Evolutionary conservation across 2,113 vertebrate species (phyloP).

Genomic region (Isichthys henryi): DNA sequence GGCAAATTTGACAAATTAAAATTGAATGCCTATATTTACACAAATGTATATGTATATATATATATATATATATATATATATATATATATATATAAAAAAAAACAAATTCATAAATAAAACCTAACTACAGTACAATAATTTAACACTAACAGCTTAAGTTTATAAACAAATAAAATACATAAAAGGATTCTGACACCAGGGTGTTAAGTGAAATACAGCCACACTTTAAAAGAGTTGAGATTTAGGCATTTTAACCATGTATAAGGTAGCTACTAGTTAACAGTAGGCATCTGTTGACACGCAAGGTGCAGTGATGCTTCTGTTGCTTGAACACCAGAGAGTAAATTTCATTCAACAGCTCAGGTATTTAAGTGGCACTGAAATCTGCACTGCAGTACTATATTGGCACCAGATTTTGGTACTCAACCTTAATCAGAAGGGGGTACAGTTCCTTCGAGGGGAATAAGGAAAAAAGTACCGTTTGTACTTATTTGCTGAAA

Average conservation of each 20-base stretch:
- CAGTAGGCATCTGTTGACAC: neutral
- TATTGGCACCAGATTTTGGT: neutral
- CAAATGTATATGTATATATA: too few relatives aligned
- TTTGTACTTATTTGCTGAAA: neutral
- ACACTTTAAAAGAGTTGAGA: neutral
- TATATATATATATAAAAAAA: too few relatives aligned
- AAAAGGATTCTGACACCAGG: too few relatives aligned
- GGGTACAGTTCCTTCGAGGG: neutral
- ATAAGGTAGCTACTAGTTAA: neutral
- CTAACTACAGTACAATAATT: neutral
- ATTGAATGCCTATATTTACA: neutral
- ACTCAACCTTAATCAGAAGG: neutral
- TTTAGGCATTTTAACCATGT: neutral
- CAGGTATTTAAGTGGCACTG: neutral
- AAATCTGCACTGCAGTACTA: neutral
- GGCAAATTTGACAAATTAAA: neutral
- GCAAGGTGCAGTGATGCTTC: neutral
- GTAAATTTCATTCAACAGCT: neutral
- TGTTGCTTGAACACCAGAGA: neutral
- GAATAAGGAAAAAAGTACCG: neutral
- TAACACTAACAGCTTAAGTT: neutral
- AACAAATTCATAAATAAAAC: neutral
- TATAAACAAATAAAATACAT: neutral
- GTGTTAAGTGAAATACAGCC: neutral
- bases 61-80: too few relatives aligned